These are phyloP conservation scores for Rattus rattus DNA, from an alignment of 2,113 vertebrate genomes.

Conservation along the genomic window DNA sequence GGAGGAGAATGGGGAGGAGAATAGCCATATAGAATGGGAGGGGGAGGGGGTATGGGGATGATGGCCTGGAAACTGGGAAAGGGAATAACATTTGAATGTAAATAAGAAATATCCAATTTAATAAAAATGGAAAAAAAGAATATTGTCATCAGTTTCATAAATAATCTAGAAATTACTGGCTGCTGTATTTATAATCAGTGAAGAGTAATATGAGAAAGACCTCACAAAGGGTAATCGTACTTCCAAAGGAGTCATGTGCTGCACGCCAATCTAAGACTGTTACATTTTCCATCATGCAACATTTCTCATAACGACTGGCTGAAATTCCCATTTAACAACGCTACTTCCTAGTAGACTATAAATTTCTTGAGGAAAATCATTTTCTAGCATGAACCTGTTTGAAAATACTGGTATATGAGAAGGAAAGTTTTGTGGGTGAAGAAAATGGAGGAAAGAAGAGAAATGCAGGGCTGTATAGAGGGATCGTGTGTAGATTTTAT, in stretches of 20 bases:
- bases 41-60: too few species aligned
- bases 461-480: background rate
- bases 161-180: background rate
- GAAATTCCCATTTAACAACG: background rate
- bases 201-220: background rate
- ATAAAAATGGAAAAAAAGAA: too few species aligned
- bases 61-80: too few species aligned
- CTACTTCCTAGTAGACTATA: background rate
- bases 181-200: background rate
- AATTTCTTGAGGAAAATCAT: background rate
- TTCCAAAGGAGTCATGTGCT: background rate
- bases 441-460: background rate
- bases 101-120: too few species aligned
- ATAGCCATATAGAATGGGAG: too few species aligned
- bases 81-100: too few species aligned
- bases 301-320: background rate
- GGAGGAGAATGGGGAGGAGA: too few species aligned
- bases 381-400: background rate
- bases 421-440: background rate
- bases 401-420: background rate
- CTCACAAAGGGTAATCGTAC: fast-evolving
- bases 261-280: background rate
- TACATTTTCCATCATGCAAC: background rate
- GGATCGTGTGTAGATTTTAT: background rate
- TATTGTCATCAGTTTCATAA: background rate